Evolutionary conservation across 1,140 invertebrate species (phyloP), one percentile per base, ranked within the genome.

Genomic region (Contarinia nasturtii): DNA sequence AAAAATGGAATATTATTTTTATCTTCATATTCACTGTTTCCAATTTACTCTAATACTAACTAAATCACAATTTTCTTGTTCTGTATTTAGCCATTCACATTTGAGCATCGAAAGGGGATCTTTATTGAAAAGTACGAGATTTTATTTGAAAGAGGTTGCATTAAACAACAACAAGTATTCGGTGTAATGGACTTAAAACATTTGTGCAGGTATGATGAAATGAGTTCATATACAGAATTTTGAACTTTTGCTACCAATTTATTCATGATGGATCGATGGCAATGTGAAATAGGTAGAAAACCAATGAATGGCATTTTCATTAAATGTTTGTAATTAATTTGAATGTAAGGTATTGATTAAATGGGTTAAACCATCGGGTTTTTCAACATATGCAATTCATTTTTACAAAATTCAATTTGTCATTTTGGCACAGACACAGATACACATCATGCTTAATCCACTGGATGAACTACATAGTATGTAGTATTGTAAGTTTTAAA

Each of bases 121-220:
- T 63, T 74, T 12, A 64, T 74, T 45, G 73, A 79, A 50, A 75
- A 74, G 52, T 83, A 80, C 58, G 66, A 68, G 0, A 65, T 70
- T 47, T 66, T 84, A 41, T 57, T 79, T 18, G 61, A 73, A 47
- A 72, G 72, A 51, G 72, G 75, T 56, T 59, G 82, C 12, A 63
- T 84, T 51, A 52, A 47, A 18, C 55, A 52, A 43, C 57, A 63
- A 21, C 58, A 60, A 53, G 59, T 64, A 21, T 64, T 57, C 48
- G 61, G 61, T 15, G 60, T 65, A 34, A 57, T 61, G 21, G 55
- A 66, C 48, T 54, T 79, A 36, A 75, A 76, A 51, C 76, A 79
- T 60, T 57, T 78, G 7, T 73, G 70, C 50, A 59, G 61, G 61
- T 64, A 56, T 58, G 55, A 20, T 27, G 4, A 3, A 27, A n/a